Conservation (phyloP, 1,140 invertebrate species). For the Acromyrmex heyeri region DNA sequence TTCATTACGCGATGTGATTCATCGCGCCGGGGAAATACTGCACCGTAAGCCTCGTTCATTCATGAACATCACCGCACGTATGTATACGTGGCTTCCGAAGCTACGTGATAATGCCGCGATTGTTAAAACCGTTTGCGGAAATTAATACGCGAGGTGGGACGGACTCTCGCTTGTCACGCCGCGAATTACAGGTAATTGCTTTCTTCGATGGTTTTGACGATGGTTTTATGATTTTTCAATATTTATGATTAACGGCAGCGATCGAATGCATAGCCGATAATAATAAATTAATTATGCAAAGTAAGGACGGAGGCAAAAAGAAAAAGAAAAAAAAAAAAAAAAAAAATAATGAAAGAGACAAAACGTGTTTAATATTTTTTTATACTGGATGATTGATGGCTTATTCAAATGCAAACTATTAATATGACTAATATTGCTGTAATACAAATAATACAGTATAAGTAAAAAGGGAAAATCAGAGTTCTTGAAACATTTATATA, state of each 20-base stretch:
- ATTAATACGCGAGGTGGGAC: constrained; percentile 48
- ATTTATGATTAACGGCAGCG: not conserved
- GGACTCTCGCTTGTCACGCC: constrained; percentile 9
- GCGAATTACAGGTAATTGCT: constrained; percentile 34
- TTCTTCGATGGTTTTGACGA: not conserved
- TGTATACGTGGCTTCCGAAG: not conserved
- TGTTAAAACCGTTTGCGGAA: constrained; percentile 38
- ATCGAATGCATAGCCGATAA: not conserved
- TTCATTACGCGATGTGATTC: constrained; percentile 52
- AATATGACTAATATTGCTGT: not conserved
- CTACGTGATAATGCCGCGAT: constrained; percentile 33
- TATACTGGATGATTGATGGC: not conserved
- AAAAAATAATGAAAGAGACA: not conserved
- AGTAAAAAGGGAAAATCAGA: not conserved
- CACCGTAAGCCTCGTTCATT: constrained; percentile 49
- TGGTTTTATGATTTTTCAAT: constrained; percentile 1
- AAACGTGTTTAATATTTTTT: constrained; percentile 1
- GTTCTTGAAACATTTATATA: not conserved
- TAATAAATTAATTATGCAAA: constrained; percentile 11
- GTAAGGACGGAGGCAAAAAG: too few relatives aligned
- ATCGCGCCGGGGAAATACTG: constrained; percentile 46
- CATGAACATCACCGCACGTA: constrained; percentile 29
- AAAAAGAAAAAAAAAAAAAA: too few relatives aligned
- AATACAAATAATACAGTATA: not conserved
- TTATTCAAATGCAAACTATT: not conserved